These are phyloP conservation scores for Agrotis puta DNA, from an alignment of 2,888 invertebrate genomes.

Conservation along the genomic window DNA sequence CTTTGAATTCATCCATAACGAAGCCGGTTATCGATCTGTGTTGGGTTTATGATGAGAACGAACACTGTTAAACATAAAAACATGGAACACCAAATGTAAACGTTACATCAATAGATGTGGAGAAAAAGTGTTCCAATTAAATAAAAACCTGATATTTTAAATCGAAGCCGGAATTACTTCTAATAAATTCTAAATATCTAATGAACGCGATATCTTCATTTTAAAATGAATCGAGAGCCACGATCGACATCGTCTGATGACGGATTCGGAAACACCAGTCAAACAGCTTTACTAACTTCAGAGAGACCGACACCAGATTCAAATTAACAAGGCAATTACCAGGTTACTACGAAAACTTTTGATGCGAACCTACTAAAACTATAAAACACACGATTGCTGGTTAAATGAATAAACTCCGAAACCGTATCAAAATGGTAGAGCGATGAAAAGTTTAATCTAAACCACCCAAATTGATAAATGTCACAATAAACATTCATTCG, in stretches of 20 bases:
- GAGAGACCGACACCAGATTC: conserved; percentile 83
- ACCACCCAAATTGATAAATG: conserved; percentile 4
- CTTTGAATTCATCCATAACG: conserved; percentile 8
- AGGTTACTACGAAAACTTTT: conserved; percentile 81
- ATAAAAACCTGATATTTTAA: conserved; percentile 73
- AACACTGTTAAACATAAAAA: conserved; percentile 50
- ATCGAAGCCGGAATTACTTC: conserved; percentile 71
- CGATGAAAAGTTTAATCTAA: conserved; percentile 2
- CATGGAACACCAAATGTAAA: conserved; percentile 34
- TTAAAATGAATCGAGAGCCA: conserved; percentile 78
- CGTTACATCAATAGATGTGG: conserved; percentile 43
- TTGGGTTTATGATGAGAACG: conserved; percentile 36
- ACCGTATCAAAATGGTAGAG: conserved; percentile 17
- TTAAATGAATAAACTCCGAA: conserved; percentile 50
- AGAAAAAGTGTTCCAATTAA: conserved; percentile 76
- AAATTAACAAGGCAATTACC: conserved; percentile 89
- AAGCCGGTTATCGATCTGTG: conserved; percentile 15
- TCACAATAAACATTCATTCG: conserved; percentile 49
- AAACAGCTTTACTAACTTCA: conserved; percentile 82
- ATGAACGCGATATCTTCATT: conserved; percentile 82
- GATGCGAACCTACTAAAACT: conserved; percentile 74
- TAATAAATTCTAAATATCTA: conserved; percentile 84
- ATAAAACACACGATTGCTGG: conserved; percentile 76
- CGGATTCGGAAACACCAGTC: conserved; percentile 83
- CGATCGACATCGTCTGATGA: conserved; percentile 77